Percentiles rank a stretch among this genome's conserved stretches.
phyloP scores from a whole-genome alignment of 2,888 invertebrate genomes.

The Escarpia spicata region DNA sequence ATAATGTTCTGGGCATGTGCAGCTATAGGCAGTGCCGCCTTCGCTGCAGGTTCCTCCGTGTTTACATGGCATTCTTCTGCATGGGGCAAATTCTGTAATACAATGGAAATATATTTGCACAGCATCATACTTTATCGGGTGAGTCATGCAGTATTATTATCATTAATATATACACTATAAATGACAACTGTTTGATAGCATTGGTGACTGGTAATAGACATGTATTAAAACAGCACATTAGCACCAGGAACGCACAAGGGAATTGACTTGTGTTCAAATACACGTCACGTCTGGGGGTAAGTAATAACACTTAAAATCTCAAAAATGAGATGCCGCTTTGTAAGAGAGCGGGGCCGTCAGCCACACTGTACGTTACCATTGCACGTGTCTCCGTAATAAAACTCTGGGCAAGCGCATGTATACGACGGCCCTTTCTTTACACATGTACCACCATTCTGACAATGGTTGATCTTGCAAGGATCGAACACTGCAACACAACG shows the following conservation, averaged over 20 bases:
- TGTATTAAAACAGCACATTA: neutral
- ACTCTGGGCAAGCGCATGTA: neutral
- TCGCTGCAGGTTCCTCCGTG: neutral
- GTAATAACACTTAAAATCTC: neutral
- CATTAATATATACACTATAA: no score
- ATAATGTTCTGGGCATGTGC: conserved; percentile 1
- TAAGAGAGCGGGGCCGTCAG: neutral
- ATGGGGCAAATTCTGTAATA: neutral
- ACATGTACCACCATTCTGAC: neutral
- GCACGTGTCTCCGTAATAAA: neutral
- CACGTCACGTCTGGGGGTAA: neutral
- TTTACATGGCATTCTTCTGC: neutral
- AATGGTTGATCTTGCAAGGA: neutral
- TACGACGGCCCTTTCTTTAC: neutral
- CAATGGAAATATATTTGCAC: neutral
- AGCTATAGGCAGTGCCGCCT: neutral
- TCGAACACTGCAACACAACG: conserved; percentile 12
- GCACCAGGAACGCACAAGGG: neutral
- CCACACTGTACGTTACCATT: neutral
- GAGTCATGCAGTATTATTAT: no score
- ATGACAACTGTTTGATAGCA: no score
- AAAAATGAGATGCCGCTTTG: neutral
- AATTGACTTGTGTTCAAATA: neutral
- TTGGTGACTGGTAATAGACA: no score
- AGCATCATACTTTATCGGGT: neutral